These are phyloP conservation scores for Alouatta palliata DNA, from an alignment of 2,113 vertebrate genomes.

Conservation along the genomic window DNA sequence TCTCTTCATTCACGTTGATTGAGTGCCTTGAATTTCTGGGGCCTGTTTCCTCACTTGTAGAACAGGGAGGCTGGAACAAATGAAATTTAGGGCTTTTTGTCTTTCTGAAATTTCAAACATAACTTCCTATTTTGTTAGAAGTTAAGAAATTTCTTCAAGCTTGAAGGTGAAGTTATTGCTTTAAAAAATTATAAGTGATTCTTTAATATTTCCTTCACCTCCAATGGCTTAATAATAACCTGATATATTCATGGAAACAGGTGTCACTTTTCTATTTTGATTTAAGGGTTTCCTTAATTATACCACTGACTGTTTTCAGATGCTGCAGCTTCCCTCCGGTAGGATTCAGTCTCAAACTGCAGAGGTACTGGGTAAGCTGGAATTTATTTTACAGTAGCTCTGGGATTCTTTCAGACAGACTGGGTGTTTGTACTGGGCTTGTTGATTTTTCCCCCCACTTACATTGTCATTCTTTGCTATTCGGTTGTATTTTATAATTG, in stretches of 20 bases:
- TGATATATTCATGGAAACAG: background rate
- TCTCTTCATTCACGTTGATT: background rate
- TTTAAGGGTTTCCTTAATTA: background rate
- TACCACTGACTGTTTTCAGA: background rate
- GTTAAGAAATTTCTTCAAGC: background rate
- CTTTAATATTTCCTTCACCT: background rate
- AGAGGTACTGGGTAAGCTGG: background rate
- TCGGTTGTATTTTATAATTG: background rate
- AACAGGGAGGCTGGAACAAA: background rate
- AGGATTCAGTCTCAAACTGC: background rate
- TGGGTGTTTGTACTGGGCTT: background rate
- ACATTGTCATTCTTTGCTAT: background rate
- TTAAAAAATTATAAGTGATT: background rate
- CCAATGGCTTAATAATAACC: background rate
- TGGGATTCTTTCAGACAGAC: background rate
- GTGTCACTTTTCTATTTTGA: constrained; percentile 34
- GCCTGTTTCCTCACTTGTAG: background rate
- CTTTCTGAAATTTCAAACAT: constrained; percentile 34
- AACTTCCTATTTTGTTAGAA: constrained; percentile 18
- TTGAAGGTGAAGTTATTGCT: background rate
- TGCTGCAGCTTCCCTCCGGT: background rate
- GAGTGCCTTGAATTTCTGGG: background rate
- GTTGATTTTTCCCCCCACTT: background rate
- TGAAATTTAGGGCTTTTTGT: background rate
- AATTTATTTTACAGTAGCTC: constrained; percentile 4